phyloP scores from a whole-genome alignment of 2,888 invertebrate genomes.

The Steinernema scapterisci region DNA sequence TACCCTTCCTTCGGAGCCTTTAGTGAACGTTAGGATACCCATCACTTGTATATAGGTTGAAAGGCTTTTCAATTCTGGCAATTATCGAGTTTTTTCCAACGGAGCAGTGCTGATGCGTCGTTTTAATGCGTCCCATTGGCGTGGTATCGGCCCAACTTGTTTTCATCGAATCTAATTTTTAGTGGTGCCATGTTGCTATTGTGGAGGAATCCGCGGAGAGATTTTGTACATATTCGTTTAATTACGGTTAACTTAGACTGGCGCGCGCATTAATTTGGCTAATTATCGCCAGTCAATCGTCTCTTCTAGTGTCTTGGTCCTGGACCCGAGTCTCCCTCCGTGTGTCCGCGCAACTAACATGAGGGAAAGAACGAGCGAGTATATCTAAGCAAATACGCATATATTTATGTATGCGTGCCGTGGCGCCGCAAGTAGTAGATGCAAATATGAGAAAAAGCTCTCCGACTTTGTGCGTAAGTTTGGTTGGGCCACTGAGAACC shows the following conservation, averaged over 20 bases:
- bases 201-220: background rate
- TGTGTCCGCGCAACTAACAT: background rate
- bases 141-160: background rate
- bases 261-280: conserved; percentile 14
- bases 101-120: background rate
- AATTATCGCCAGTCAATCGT: conserved; percentile 17
- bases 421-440: conserved; percentile 26
- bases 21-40: background rate
- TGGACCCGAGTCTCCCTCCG: background rate
- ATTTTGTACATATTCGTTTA: conserved; percentile 1
- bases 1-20: background rate
- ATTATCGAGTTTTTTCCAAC: conserved; percentile 14
- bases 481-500: background rate
- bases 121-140: conserved; percentile 9
- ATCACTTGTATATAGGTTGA: background rate
- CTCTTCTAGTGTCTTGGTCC: background rate
- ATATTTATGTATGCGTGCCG: conserved; percentile 31
- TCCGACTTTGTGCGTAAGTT: background rate
- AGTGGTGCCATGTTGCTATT: background rate
- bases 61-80: conserved; percentile 20
- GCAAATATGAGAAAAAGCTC: background rate
- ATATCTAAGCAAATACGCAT: conserved; percentile 26
- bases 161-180: background rate
- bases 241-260: background rate
- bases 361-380: background rate